These are phyloP conservation scores for Panzeria rudis DNA, from an alignment of 2,888 invertebrate genomes.

Conservation along the genomic window DNA sequence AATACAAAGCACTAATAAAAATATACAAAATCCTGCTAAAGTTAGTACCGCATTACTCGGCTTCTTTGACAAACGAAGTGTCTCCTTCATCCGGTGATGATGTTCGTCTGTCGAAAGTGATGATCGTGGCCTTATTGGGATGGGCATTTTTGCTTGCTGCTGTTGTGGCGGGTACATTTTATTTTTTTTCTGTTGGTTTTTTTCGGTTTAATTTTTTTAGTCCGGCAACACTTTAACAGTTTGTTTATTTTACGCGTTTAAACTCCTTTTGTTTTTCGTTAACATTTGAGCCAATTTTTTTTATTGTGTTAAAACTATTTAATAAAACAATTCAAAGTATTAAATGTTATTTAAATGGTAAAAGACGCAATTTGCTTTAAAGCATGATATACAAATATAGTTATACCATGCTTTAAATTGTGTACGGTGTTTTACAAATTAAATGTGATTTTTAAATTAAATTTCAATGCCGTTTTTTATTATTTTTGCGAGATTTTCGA, in stretches of 20 bases:
- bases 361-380: neutral
- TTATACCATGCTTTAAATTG: too few species aligned
- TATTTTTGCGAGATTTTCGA: too few species aligned
- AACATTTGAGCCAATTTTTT: slow-evolving; percentile 55
- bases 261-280: slow-evolving; percentile 9
- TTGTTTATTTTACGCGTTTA: slow-evolving; percentile 20
- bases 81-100: slow-evolving; percentile 76
- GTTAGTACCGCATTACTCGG: slow-evolving; percentile 80
- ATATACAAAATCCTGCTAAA: slow-evolving; percentile 81
- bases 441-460: neutral
- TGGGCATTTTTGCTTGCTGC: slow-evolving; percentile 76
- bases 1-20: slow-evolving; percentile 80
- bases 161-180: slow-evolving; percentile 80
- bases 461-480: neutral
- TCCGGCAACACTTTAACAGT: slow-evolving; percentile 33
- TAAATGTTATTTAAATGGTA: neutral
- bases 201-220: slow-evolving; percentile 31
- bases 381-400: too few species aligned
- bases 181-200: neutral
- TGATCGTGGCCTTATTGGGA: slow-evolving; percentile 81
- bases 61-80: slow-evolving; percentile 66
- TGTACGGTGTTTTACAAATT: neutral
- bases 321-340: neutral
- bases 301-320: slow-evolving; percentile 20
- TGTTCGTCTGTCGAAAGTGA: slow-evolving; percentile 83